Evolutionary conservation across 2,888 invertebrate genomes (phyloP).

Genomic region (Teleiodes luculella): DNA sequence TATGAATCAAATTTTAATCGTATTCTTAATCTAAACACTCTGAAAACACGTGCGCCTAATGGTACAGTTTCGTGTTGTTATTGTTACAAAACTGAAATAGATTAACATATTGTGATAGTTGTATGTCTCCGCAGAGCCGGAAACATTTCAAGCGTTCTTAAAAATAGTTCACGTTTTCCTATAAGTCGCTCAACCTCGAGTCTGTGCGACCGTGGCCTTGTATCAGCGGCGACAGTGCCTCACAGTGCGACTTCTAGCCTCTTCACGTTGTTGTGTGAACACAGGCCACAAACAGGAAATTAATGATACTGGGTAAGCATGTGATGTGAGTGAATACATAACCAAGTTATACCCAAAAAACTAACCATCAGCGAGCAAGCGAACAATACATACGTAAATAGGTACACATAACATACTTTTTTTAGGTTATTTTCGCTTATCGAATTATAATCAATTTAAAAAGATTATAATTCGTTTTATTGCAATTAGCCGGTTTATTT

Average conservation of each 20-base stretch:
- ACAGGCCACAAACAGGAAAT: neutral
- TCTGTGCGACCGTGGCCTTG: slow-evolving; percentile 21
- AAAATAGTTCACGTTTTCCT: neutral
- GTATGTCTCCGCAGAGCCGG: neutral
- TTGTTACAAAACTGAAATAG: neutral
- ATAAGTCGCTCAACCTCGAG: neutral
- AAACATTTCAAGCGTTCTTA: neutral
- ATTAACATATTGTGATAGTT: neutral
- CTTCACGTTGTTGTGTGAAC: neutral
- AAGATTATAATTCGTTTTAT: no score
- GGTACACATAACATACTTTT: no score
- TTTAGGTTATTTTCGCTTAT: no score
- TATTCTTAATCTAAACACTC: no score
- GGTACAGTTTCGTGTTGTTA: no score
- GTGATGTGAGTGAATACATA: neutral
- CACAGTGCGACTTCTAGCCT: no score
- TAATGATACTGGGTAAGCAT: neutral
- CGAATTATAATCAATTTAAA: no score
- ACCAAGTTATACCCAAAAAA: neutral
- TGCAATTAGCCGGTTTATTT: no score
- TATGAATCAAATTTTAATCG: no score
- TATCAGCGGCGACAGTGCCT: slow-evolving; percentile 5
- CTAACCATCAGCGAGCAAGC: no score
- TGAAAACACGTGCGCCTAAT: no score
- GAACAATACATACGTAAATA: no score